Evolutionary conservation across 2,113 vertebrate species (phyloP).

Genomic region (Caranx melampygus): DNA sequence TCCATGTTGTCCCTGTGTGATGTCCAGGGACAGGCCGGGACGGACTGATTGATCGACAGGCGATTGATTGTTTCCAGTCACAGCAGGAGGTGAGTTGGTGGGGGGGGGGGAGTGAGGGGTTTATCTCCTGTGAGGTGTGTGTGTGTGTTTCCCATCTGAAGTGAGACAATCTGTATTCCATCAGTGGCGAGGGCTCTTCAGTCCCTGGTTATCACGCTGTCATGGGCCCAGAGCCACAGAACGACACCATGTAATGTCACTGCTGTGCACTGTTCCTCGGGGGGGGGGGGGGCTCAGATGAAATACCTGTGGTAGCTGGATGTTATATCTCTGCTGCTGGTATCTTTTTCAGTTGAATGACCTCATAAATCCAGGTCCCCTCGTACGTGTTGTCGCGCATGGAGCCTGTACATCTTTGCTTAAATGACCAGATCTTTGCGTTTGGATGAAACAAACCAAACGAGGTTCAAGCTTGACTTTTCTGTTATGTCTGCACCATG

Average conservation of each 20-base stretch:
- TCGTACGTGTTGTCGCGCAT: not conserved
- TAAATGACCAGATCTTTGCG: not conserved
- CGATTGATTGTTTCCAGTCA: too few relatives aligned
- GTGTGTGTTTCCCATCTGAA: not conserved
- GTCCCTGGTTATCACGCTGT: constrained; percentile 25
- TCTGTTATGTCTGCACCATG: constrained; percentile 1
- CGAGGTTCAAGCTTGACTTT: constrained; percentile 13
- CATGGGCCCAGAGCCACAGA: constrained; percentile 24
- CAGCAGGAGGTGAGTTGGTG: not conserved
- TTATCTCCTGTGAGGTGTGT: not conserved
- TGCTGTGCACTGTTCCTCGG: constrained; percentile 7
- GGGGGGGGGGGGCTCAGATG: constrained; percentile 15
- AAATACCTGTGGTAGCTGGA: constrained; percentile 31
- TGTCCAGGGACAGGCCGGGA: too few relatives aligned
- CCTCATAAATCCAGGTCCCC: constrained; percentile 14
- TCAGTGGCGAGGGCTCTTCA: constrained; percentile 10
- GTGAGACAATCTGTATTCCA: constrained; percentile 40
- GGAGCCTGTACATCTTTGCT: not conserved
- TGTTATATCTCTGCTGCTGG: constrained; percentile 24
- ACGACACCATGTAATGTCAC: constrained; percentile 33
- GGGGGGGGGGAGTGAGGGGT: not conserved
- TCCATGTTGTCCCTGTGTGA: too few relatives aligned
- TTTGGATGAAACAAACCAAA: not conserved
- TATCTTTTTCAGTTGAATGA: constrained; percentile 39
- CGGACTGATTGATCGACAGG: too few relatives aligned